These are phyloP conservation scores for Philypnodon macrostomus DNA, from an alignment of 2,797 vertebrate genomes.

Conservation along the genomic window DNA sequence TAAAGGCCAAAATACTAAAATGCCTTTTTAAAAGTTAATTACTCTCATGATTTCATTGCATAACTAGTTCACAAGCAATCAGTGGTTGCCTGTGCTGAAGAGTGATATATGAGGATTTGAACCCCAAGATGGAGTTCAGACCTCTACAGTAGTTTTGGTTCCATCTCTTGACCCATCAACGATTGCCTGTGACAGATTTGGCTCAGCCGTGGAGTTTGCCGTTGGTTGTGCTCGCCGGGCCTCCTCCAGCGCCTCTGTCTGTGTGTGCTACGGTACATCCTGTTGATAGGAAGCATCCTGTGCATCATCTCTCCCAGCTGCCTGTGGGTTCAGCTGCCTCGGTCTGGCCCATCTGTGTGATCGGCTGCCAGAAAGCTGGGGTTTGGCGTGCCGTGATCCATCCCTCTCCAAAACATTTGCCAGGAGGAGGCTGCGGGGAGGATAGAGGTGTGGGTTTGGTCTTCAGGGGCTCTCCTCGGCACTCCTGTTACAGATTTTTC, in stretches of 20 bases:
- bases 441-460: constrained; percentile 44
- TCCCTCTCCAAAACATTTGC: constrained; percentile 71
- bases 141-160: background rate
- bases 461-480: constrained; percentile 35
- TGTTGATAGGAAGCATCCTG: constrained; percentile 76
- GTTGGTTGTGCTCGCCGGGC: constrained; percentile 42
- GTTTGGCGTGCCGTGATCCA: constrained; percentile 62
- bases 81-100: no score
- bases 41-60: no score
- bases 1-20: no score
- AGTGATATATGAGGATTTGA: background rate
- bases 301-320: constrained; percentile 77
- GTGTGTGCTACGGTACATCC: constrained; percentile 67
- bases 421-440: constrained; percentile 57
- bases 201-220: constrained; percentile 23
- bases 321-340: constrained; percentile 75
- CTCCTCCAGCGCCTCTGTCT: constrained; percentile 60
- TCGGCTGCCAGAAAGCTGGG: constrained; percentile 77
- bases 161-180: background rate
- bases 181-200: background rate
- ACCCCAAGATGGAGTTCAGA: background rate
- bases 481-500: constrained; percentile 4
- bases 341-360: constrained; percentile 79
- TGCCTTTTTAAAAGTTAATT: no score
- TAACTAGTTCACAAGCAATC: no score